Conservation (phyloP, 2,113 vertebrate genomes). For the Semnornis frantzii region DNA sequence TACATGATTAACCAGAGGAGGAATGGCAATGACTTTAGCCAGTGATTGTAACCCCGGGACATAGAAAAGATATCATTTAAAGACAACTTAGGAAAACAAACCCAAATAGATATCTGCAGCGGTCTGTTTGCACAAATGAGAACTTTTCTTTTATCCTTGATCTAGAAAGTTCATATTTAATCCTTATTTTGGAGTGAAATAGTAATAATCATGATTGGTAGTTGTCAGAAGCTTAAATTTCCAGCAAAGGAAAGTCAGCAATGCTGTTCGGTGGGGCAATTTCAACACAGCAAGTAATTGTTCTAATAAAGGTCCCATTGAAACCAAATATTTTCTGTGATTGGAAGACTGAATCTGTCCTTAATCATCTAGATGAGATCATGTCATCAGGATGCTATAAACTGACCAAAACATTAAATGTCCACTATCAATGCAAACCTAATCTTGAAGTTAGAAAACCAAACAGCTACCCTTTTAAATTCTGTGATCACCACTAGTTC, state of each 20-base stretch:
- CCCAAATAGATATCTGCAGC: neutral
- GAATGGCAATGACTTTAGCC: neutral
- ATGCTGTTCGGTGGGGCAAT: neutral
- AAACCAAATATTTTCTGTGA: conserved; percentile 27
- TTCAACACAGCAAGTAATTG: neutral
- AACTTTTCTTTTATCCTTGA: conserved; percentile 12
- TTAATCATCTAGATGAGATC: conserved; percentile 42
- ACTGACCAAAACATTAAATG: conserved; percentile 17
- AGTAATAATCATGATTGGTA: conserved; percentile 20
- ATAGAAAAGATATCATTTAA: neutral
- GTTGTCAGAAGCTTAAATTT: conserved; percentile 50
- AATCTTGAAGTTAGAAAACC: conserved; percentile 17
- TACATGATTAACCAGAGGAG: neutral
- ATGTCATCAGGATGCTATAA: neutral
- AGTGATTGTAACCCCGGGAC: neutral
- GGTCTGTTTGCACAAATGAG: neutral
- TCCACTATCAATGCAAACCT: neutral
- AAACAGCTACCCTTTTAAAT: neutral
- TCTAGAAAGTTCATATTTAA: conserved; percentile 37
- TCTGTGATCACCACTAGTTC: neutral
- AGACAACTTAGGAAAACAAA: neutral
- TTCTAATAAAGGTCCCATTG: conserved; percentile 30
- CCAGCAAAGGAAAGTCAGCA: conserved; percentile 31
- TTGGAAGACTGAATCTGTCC: conserved; percentile 44
- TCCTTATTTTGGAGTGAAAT: neutral